These are phyloP conservation scores for Caenorhabditis brenneri DNA, from an alignment of 1,140 invertebrate genomes.

Conservation along the genomic window DNA sequence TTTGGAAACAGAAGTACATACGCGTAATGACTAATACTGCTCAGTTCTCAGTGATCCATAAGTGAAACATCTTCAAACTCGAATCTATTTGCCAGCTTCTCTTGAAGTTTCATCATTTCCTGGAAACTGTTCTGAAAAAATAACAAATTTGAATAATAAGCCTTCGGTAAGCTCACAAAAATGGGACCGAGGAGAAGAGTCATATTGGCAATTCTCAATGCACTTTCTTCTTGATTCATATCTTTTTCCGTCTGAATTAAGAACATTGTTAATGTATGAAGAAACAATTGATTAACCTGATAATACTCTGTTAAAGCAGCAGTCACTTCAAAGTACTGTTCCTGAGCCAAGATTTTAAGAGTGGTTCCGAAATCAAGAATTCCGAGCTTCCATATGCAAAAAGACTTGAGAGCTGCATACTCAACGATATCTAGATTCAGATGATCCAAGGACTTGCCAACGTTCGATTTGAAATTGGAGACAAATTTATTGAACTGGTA, in stretches of 20 bases:
- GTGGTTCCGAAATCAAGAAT: background rate
- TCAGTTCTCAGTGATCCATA: too few relatives aligned
- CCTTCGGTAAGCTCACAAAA: background rate
- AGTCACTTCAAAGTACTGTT: background rate
- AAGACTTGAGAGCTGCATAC: background rate
- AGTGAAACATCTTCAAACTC: too few relatives aligned
- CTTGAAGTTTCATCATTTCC: background rate
- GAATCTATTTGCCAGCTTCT: too few relatives aligned
- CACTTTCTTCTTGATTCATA: background rate
- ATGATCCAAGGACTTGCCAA: background rate
- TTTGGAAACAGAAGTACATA: too few relatives aligned
- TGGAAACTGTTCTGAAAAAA: background rate
- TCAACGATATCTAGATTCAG: background rate
- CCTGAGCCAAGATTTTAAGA: background rate
- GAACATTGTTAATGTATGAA: too few relatives aligned
- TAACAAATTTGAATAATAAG: background rate
- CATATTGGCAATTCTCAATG: background rate
- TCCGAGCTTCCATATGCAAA: background rate
- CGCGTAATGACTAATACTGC: too few relatives aligned
- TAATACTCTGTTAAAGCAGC: background rate
- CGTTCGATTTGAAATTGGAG: background rate
- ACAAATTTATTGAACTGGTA: background rate
- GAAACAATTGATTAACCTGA: too few relatives aligned
- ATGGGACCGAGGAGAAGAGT: background rate
- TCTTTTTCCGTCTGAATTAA: background rate